phyloP scores from a whole-genome alignment of 2,797 vertebrate species.

The Lagodon rhomboides region DNA sequence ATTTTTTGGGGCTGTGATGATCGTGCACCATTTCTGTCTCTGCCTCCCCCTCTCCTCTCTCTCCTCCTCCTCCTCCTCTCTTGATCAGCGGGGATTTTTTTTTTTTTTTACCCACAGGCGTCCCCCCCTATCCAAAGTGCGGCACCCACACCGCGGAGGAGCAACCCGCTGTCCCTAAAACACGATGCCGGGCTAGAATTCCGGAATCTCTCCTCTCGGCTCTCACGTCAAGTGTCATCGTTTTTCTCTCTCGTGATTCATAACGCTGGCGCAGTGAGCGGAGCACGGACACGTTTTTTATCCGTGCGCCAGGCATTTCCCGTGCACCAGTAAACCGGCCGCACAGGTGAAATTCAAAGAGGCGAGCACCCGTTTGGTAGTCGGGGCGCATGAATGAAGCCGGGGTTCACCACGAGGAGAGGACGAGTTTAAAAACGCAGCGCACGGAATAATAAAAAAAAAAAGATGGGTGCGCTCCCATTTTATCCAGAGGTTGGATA shows the following conservation, averaged over 20 bases:
- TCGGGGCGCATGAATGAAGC: background rate
- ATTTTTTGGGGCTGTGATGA: conserved; percentile 29
- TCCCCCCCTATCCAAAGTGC: conserved; percentile 75
- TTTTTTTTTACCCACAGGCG: conserved; percentile 60
- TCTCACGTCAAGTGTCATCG: conserved; percentile 25
- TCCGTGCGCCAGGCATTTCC: background rate
- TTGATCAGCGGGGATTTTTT: conserved; percentile 20
- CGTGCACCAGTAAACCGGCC: background rate
- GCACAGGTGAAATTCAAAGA: conserved; percentile 1
- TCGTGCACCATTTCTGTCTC: conserved; percentile 12
- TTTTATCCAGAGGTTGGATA: conserved; percentile 13
- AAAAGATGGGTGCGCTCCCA: background rate
- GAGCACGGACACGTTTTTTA: conserved; percentile 41
- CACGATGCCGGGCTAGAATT: background rate
- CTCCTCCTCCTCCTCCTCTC: background rate
- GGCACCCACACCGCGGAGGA: conserved; percentile 52
- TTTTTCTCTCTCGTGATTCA: conserved; percentile 44
- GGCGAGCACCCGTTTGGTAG: background rate
- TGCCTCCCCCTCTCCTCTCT: background rate
- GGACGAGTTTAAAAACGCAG: background rate
- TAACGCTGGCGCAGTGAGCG: conserved; percentile 70
- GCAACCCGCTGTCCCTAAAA: conserved; percentile 33
- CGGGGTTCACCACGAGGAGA: background rate
- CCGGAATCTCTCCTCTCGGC: background rate
- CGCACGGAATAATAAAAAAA: background rate